phyloP scores from a whole-genome alignment of 2,888 invertebrate species.

The Hydropsyche betteni region DNA sequence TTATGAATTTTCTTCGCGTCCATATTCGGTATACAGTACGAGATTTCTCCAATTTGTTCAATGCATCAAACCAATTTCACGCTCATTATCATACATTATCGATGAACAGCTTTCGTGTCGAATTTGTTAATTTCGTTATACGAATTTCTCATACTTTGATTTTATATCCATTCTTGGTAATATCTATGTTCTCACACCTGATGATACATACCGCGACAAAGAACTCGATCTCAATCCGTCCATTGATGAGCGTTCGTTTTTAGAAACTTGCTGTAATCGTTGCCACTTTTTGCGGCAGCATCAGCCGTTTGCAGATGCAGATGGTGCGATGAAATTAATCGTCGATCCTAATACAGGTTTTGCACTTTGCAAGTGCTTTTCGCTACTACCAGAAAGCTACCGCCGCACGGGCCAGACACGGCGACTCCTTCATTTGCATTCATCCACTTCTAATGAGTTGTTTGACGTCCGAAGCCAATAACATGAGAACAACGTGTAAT shows the following conservation, averaged over 20 bases:
- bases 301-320: not conserved
- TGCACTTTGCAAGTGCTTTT: not conserved
- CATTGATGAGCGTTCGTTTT: not conserved
- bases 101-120: not conserved
- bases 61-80: too few relatives aligned
- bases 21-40: too few relatives aligned
- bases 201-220: not conserved
- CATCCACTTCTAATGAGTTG: constrained; percentile 18
- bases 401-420: constrained; percentile 20
- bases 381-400: not conserved
- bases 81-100: too few relatives aligned
- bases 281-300: not conserved
- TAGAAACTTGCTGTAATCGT: constrained; percentile 21
- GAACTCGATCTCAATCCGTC: constrained; percentile 2
- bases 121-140: too few relatives aligned
- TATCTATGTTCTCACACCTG: constrained; percentile 16
- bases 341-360: not conserved
- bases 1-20: too few relatives aligned
- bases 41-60: too few relatives aligned
- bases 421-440: constrained; percentile 32
- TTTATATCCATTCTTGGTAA: not conserved
- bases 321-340: constrained; percentile 17
- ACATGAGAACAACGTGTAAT: not conserved
- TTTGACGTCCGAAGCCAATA: constrained; percentile 8
- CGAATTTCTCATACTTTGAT: not conserved